Conservation (phyloP, 2,888 invertebrate species). For the Sarcophaga rosellei region DNA sequence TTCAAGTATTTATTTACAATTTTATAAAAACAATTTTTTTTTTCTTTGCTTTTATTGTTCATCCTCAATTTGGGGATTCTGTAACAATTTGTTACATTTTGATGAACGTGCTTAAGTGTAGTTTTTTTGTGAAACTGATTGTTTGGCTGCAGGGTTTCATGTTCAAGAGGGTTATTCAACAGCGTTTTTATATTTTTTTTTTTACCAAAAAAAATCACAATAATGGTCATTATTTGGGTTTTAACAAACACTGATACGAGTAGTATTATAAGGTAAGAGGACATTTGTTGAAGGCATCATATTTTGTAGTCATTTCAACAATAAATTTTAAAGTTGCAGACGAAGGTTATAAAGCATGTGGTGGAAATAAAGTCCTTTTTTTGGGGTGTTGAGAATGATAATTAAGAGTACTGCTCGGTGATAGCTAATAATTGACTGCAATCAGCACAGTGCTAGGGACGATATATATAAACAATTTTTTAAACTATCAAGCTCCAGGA, state of each 20-base stretch:
- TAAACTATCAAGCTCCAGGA: no score
- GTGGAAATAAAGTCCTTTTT: no score
- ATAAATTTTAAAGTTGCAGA: neutral
- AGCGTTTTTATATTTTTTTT: constrained; percentile 16
- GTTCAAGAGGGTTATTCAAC: constrained; percentile 65
- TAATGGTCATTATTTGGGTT: constrained; percentile 21
- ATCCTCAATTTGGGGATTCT: neutral
- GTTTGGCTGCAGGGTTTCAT: constrained; percentile 58
- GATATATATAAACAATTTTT: no score
- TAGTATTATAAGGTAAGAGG: neutral
- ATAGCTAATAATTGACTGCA: no score
- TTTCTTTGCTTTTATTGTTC: neutral
- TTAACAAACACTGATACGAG: constrained; percentile 17
- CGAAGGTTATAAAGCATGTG: constrained; percentile 15
- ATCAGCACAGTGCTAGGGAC: no score
- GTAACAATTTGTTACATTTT: constrained; percentile 44
- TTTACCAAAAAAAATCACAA: constrained; percentile 16
- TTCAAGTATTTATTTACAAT: constrained; percentile 62
- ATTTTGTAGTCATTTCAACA: neutral
- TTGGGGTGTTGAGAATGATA: no score
- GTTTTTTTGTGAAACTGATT: constrained; percentile 26
- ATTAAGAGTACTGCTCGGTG: no score
- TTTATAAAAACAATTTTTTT: neutral
- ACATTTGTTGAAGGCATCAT: neutral
- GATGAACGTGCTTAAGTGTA: constrained; percentile 62